Evolutionary conservation across 2,888 invertebrate species (phyloP).

Genomic region (Hipparchia sbordonii): DNA sequence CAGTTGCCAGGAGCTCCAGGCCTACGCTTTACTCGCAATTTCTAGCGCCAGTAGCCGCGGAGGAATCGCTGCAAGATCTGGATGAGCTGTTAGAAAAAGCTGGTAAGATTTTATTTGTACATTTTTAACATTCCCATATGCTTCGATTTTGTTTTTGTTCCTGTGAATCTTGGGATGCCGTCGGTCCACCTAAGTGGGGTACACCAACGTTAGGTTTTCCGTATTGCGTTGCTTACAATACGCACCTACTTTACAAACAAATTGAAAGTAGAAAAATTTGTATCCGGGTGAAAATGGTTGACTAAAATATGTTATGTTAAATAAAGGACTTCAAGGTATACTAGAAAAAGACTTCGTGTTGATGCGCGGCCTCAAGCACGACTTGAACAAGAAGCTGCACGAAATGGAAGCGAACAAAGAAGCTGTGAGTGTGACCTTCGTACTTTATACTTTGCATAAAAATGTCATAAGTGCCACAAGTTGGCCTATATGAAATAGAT

Average conservation of each 20-base stretch:
- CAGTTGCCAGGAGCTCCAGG: slow-evolving; percentile 24
- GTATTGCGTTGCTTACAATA: no score
- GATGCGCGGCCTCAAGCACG: slow-evolving; percentile 74
- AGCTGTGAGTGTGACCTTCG: slow-evolving; percentile 48
- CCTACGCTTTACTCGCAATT: slow-evolving; percentile 44
- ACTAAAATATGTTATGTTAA: slow-evolving; percentile 1
- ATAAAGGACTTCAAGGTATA: slow-evolving; percentile 67
- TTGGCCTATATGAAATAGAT: no score
- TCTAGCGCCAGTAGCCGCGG: slow-evolving; percentile 50
- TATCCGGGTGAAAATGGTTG: neutral
- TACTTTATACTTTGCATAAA: neutral
- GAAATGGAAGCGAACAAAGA: slow-evolving; percentile 62
- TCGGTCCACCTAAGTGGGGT: no score
- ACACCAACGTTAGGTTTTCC: no score
- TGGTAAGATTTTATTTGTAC: slow-evolving; percentile 47
- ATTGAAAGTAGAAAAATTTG: no score
- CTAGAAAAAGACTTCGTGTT: slow-evolving; percentile 74
- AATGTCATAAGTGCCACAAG: no score
- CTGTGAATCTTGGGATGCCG: no score
- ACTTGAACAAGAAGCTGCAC: slow-evolving; percentile 80
- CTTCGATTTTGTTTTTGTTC: no score
- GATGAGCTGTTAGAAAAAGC: slow-evolving; percentile 66
- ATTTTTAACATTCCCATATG: neutral
- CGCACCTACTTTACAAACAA: no score
- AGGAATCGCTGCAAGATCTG: slow-evolving; percentile 52